Percentiles rank a stretch among this genome's conserved stretches.
Evolutionary conservation across 2,888 invertebrate species (phyloP).

Genomic region (Drosophila anomalipes): DNA sequence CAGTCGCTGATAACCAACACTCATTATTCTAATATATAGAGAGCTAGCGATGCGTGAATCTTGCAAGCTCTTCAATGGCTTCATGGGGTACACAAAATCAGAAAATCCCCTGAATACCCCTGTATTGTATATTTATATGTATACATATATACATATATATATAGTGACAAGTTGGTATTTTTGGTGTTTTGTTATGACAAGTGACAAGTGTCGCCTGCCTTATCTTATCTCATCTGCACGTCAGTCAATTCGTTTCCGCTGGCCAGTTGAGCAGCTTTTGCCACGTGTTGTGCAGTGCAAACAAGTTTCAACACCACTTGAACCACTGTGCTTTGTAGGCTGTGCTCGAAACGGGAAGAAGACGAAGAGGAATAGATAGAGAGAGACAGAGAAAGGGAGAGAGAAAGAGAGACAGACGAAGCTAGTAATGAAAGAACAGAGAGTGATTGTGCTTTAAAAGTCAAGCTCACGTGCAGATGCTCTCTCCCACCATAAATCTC

Average conservation of each 20-base stretch:
- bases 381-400: not conserved
- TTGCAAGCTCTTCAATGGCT: constrained; percentile 15
- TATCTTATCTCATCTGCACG: constrained; percentile 58
- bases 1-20: constrained; percentile 21
- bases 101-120: not conserved
- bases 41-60: constrained; percentile 36
- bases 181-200: constrained; percentile 20
- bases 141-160: not conserved
- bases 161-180: constrained; percentile 6
- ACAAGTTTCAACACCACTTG: constrained; percentile 6
- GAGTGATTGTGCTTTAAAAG: not conserved
- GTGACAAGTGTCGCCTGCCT: constrained; percentile 29
- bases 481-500: not conserved
- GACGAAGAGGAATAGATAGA: not conserved
- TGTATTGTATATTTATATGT: not conserved
- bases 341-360: not conserved
- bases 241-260: constrained; percentile 37
- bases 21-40: constrained; percentile 2
- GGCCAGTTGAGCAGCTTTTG: constrained; percentile 29
- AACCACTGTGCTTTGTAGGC: constrained; percentile 31
- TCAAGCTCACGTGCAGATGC: not conserved
- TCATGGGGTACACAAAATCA: not conserved
- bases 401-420: not conserved
- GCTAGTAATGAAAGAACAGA: not conserved
- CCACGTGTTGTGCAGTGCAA: constrained; percentile 31